Percentiles rank a stretch among this genome's conserved stretches.
phyloP scores from a whole-genome alignment of 2,113 vertebrate genomes.

The Tenrec ecaudatus region DNA sequence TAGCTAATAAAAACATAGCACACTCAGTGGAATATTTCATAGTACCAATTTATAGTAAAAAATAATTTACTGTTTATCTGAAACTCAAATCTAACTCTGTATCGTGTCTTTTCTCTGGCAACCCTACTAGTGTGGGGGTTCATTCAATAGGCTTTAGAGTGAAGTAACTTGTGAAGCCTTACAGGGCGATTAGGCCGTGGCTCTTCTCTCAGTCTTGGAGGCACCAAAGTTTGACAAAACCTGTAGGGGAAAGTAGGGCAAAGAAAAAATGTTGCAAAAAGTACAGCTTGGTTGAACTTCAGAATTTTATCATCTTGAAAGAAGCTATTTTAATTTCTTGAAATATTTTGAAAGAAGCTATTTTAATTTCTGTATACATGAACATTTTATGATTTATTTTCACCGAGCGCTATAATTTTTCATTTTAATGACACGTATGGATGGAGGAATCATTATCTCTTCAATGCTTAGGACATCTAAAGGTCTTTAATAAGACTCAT shows the following conservation, averaged over 20 bases:
- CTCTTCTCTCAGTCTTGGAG: not conserved
- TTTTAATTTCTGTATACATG: conserved; percentile 50
- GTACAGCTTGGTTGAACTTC: conserved; percentile 33
- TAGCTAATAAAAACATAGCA: conserved; percentile 1
- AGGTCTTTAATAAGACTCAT: not conserved
- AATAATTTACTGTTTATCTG: not conserved
- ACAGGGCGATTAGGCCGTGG: not conserved
- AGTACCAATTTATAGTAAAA: not conserved
- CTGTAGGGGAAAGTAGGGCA: not conserved
- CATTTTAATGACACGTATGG: not conserved
- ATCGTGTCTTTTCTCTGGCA: conserved; percentile 25
- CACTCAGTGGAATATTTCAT: conserved; percentile 4
- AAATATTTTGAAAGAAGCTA: conserved; percentile 31
- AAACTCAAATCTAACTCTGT: conserved; percentile 34
- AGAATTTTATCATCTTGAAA: conserved; percentile 22
- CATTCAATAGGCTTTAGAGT: not conserved
- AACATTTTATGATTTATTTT: conserved; percentile 56
- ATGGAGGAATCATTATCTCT: not conserved
- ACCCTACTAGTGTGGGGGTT: not conserved
- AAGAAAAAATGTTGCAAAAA: not conserved
- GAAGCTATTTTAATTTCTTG: conserved; percentile 58
- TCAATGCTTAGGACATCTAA: not conserved
- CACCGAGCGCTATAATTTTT: conserved; percentile 33
- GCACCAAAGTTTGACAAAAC: not conserved
- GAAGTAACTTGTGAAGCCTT: not conserved